Evolutionary conservation across 2,113 vertebrate species (phyloP), one percentile per base, ranked within the genome.

Genomic region (Pseudorhombus dupliciocellatus): DNA sequence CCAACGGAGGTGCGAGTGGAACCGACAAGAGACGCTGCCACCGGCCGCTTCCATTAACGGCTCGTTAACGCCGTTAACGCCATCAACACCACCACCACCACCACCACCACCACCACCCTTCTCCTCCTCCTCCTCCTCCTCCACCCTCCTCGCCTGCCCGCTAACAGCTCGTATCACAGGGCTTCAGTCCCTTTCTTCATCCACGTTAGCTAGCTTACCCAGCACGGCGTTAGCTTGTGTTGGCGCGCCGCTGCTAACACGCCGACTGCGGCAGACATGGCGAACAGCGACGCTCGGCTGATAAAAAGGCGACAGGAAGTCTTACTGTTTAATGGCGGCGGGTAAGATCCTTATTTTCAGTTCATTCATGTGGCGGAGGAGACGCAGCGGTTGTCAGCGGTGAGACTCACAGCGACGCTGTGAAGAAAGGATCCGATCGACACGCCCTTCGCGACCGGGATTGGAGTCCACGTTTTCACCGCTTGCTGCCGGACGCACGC

Each of bases 381-480:
- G 46, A n/a, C 16, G 46, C 46, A 1, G 46, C 46, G 46, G 46
- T 8, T 18, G 2, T 8, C 46, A 8, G 46, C 46, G 18, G 18
- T 8, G 55, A 75, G 54, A 81, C 21, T 73, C 83, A 85, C 88
- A 87, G 70, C 89, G 84, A 85, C 82, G 77, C 80, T 56, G 53
- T 73, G 82, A 89, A 91, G 88, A 91, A 92, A 90, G 90, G 86
- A 79, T 83, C 84, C 53, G 79, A 60, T 69, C 79, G 74, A 76
- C 85, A 92, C 89, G 87, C 91, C 91, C 87, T 91, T 75, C 64
- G 84, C 75, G 70, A 83, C 77, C 58, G 67, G 66, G 85, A 88
- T 92, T 90, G 90, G 91, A 87, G 81, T 77, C 69, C 72, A 79
- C 77, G 66, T 77, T 83, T 79, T 59, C 37, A 10, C 58, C 14